Evolutionary conservation across 2,113 vertebrate genomes (phyloP).

Genomic region (Vombatus ursinus): DNA sequence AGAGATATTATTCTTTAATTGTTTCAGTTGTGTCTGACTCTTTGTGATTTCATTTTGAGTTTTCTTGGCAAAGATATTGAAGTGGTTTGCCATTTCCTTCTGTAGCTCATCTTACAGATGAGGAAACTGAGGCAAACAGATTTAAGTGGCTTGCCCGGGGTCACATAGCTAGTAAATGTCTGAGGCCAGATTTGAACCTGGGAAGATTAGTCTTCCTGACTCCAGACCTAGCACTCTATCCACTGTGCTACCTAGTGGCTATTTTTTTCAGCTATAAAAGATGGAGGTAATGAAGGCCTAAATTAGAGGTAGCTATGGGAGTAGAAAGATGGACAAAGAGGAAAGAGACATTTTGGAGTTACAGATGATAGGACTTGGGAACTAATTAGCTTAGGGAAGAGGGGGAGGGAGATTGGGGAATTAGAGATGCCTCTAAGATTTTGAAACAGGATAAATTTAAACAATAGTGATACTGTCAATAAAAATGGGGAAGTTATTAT

Average conservation of each 20-base stretch:
- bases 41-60: background rate
- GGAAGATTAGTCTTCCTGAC: background rate
- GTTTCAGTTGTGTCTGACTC: background rate
- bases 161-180: background rate
- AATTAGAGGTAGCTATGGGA: background rate
- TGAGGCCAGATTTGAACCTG: background rate
- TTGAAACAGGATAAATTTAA: background rate
- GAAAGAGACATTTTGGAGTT: background rate
- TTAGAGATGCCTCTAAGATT: background rate
- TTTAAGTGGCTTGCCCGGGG: background rate
- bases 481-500: background rate
- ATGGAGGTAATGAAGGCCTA: background rate
- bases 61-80: background rate
- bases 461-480: background rate
- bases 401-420: background rate
- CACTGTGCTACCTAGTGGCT: background rate
- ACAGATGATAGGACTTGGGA: too few species aligned
- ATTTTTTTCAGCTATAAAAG: background rate
- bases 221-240: background rate
- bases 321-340: background rate
- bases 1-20: background rate
- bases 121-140: background rate
- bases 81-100: background rate
- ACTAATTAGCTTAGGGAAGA: background rate
- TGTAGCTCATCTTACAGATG: background rate